phyloP scores from a whole-genome alignment of 2,113 vertebrate genomes.

The Abramis brama region DNA sequence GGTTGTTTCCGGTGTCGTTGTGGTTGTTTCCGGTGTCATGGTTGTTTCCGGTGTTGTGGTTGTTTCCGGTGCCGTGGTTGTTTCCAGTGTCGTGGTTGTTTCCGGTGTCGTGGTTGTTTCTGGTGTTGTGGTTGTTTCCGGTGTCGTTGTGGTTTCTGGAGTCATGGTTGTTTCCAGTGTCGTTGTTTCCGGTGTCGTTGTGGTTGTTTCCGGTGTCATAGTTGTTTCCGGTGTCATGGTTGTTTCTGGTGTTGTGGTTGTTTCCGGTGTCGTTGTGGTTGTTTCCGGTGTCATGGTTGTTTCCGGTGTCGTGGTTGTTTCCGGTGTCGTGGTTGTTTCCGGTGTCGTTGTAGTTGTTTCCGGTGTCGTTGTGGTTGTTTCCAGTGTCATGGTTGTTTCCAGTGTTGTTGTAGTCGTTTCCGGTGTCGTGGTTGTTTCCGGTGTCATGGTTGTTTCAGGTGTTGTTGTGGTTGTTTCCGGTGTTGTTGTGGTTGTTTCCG shows the following conservation, averaged over 20 bases:
- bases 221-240: too few relatives aligned
- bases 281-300: too few relatives aligned
- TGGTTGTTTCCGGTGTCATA: background rate
- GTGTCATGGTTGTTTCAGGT: background rate
- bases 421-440: background rate
- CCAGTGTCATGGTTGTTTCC: background rate
- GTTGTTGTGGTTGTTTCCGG: background rate
- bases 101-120: too few relatives aligned
- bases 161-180: background rate
- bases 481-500: background rate
- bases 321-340: background rate
- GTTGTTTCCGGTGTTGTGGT: background rate
- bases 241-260: too few relatives aligned
- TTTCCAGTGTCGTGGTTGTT: background rate
- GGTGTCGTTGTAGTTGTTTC: background rate
- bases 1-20: background rate
- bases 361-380: background rate
- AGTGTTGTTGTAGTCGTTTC: background rate
- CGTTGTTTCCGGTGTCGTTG: accelerated
- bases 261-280: background rate
- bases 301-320: too few relatives aligned
- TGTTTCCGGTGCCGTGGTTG: background rate
- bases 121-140: background rate
- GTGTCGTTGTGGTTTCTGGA: background rate
- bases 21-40: background rate